Evolutionary conservation across 2,113 vertebrate genomes (phyloP), one percentile per base, ranked within the genome.

Genomic region (Uropsilus gracilis): DNA sequence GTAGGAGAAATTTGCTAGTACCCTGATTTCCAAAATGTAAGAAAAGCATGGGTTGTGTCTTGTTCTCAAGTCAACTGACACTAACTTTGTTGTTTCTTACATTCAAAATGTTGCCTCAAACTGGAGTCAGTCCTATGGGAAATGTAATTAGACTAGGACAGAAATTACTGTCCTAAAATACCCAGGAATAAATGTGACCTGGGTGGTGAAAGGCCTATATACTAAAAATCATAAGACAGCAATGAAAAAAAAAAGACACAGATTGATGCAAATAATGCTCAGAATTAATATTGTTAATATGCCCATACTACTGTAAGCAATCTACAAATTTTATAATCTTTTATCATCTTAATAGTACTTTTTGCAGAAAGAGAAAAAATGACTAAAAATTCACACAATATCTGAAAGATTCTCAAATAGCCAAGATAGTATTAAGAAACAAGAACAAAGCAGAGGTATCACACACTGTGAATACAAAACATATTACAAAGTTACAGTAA

Each of bases 71-170:
- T 72, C 24, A 66, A 20, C 37, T 81, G 53, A 73, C 59, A 73
- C 22, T 86, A 90, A 64, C 37, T 88, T 28, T 6, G 57, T 69
- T 85, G n/a, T 68, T 95, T 75, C 48, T 93, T 93, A 44, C 11
- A 73, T 42, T 57, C 48, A 57, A 90, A 63, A 53, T 86, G 42
- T 37, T 87, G 32, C 48, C 84, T 91, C 13, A 94, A 86, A 77
- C 78, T 78, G n/a, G 39, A 34, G 20, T 90, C 11, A 87, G 46
- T 10, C 30, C 22, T 76, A 34, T 61, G 53, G 46, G 91, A 96
- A 39, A 84, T 48, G 77, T 44, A 14, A 24, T 80, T 83, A 87
- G 13, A 97, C n/a, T n/a, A 85, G 75, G 59, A 83, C 89, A 73
- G 20, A 84, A 68, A 69, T 66, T 91, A 61, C 81, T 81, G 48